Base-by-base conservation (phyloP, 1,140 invertebrate species). In the Drosophila auraria region DNA sequence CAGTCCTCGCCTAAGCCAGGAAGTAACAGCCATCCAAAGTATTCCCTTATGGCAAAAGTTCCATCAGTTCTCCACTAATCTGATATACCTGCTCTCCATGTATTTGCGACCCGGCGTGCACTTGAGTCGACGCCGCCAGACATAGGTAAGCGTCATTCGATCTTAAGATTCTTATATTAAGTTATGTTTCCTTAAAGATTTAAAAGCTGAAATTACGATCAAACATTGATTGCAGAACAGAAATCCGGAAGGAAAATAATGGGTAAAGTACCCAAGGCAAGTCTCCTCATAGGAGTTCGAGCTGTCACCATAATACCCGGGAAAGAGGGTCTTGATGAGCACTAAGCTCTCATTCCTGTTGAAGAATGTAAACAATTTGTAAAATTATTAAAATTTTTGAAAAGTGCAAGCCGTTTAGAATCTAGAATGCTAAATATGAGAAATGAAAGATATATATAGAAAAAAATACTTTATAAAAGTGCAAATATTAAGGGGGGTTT, bases 311-410 rank as follows among this genome's bases (percentile, higher is more conserved):
- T 20, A 53, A 54, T 14, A 20, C 1, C 12, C 36, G 8, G 8
- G 14, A 25, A 20, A 4, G 3, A 23, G 1, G 5, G 23, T 8
- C 11, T 57, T 20, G 33, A 38, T 23, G 23, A 14, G 9, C 15
- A 38, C 20, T 20, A 56, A 36, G 30, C 36, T 36, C 14, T 3
- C 33, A 25, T 40, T 40, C 14, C 20, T n/a, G 36, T 56, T 56
- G 12, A 38, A 15, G 36, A 7, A 23, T 38, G 33, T 23, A 56
- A 15, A 40, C 20, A 23, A 15, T 40, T 38, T 38, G 20, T 57
- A 57, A 57, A 38, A 57, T 57, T 23, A 5, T 23, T 15, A 36
- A 57, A 40, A 57, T 56, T 38, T 56, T 38, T 15, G 14, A 14
- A 14, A 8, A 54, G 51, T 54, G 30, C 30, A 54, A 54, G 2